Evolutionary conservation across 2,113 vertebrate species (phyloP).

Genomic region (Excalfactoria chinensis): DNA sequence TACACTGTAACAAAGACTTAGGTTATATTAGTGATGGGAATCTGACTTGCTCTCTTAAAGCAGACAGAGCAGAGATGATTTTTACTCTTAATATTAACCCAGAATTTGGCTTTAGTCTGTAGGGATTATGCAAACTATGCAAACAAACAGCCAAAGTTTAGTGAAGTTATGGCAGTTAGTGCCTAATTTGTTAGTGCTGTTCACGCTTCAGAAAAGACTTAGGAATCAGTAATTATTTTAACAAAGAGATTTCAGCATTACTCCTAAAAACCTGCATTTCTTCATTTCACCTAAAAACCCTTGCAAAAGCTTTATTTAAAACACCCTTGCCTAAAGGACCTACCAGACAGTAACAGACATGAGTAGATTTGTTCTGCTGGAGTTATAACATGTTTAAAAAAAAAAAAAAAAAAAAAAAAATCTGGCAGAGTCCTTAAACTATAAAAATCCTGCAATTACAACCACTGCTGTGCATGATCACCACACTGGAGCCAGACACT

Average conservation of each 20-base stretch:
- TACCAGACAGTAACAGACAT: constrained; percentile 81
- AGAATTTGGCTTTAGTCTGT: constrained; percentile 43
- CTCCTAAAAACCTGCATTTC: constrained; percentile 61
- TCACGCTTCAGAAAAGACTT: constrained; percentile 20
- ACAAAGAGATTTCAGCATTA: constrained; percentile 48
- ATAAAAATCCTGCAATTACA: constrained; percentile 89
- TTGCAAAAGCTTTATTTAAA: constrained; percentile 76
- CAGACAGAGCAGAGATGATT: neutral
- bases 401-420: constrained; percentile 62
- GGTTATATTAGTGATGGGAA: neutral
- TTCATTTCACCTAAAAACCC: constrained; percentile 62
- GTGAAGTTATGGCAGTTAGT: constrained; percentile 13
- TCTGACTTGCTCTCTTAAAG: neutral
- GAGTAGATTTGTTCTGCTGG: constrained; percentile 83
- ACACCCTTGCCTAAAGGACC: constrained; percentile 81
- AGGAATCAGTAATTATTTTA: constrained; percentile 52
- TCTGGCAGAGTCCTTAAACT: constrained; percentile 80
- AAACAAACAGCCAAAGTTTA: constrained; percentile 49
- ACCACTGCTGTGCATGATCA: constrained; percentile 87
- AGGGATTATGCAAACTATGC: constrained; percentile 24
- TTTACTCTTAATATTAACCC: constrained; percentile 24
- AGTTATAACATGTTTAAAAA: constrained; percentile 77
- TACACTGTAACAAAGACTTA: neutral
- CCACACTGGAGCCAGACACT: constrained; percentile 89
- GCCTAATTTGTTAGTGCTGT: constrained; percentile 1